Evolutionary conservation across 2,888 invertebrate species (phyloP).

Genomic region (Protonemura montana): DNA sequence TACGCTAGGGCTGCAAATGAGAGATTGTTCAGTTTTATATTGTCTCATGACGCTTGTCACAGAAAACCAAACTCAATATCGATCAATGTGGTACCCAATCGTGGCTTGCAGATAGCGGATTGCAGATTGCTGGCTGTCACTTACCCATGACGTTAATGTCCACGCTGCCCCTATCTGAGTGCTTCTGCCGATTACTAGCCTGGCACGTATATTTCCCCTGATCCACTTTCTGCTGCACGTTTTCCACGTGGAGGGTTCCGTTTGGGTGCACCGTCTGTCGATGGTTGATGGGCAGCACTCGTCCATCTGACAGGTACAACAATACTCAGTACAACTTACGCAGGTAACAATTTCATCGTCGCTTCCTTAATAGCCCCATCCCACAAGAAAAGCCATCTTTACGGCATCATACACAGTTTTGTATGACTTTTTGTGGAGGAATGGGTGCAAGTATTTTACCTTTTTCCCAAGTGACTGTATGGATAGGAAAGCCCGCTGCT

Average conservation of each 20-base stretch:
- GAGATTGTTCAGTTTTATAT: too few relatives aligned
- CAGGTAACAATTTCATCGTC: too few relatives aligned
- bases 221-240: slow-evolving; percentile 60
- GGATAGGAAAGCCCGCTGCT: slow-evolving; percentile 57
- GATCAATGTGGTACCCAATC: too few relatives aligned
- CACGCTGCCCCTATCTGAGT: slow-evolving; percentile 56
- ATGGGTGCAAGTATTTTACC: slow-evolving; percentile 58
- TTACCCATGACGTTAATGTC: slow-evolving; percentile 58
- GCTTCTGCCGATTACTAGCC: slow-evolving; percentile 60
- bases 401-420: too few relatives aligned
- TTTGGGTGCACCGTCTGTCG: slow-evolving; percentile 61
- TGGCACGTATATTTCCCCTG: slow-evolving; percentile 63
- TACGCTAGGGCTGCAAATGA: too few relatives aligned
- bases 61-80: too few relatives aligned
- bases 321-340: background rate
- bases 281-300: slow-evolving; percentile 61
- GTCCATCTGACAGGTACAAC: slow-evolving; percentile 57
- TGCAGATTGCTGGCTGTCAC: slow-evolving; percentile 43
- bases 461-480: slow-evolving; percentile 60
- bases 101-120: too few relatives aligned
- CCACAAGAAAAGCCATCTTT: too few relatives aligned
- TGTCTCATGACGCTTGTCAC: too few relatives aligned
- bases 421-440: too few relatives aligned
- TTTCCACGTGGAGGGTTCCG: slow-evolving; percentile 61
- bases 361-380: too few relatives aligned